These are phyloP conservation scores for Chitala chitala DNA, from an alignment of 2,113 vertebrate genomes.

Conservation along the genomic window DNA sequence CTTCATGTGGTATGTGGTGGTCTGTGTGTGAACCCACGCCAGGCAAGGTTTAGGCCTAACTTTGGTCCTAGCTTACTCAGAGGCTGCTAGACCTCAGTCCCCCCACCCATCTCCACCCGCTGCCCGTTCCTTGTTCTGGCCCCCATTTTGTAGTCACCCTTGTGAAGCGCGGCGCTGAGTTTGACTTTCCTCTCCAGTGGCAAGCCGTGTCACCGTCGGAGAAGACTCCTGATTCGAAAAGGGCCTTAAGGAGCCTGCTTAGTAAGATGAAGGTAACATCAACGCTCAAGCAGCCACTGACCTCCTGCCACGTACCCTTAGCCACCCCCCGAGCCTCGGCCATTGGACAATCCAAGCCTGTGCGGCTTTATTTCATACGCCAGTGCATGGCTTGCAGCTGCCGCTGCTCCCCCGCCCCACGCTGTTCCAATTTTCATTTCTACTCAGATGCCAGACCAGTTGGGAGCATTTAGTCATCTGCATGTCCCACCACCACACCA, in stretches of 20 bases:
- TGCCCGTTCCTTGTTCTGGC: too few species aligned
- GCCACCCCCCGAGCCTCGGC: background rate
- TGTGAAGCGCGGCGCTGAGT: slow-evolving; percentile 32
- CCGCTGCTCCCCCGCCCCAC: background rate
- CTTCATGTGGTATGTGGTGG: too few species aligned
- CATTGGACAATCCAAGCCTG: too few species aligned
- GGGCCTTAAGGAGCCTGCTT: slow-evolving; percentile 74
- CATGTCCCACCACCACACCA: background rate
- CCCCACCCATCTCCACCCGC: background rate
- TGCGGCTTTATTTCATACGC: background rate
- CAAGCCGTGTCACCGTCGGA: slow-evolving; percentile 71
- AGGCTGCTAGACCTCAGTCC: background rate
- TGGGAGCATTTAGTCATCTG: background rate
- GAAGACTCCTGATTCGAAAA: slow-evolving; percentile 77
- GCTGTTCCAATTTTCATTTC: background rate
- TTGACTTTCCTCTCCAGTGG: slow-evolving; percentile 71
- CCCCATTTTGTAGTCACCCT: background rate
- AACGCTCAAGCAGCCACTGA: slow-evolving; percentile 23
- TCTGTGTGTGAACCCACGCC: too few species aligned
- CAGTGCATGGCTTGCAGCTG: background rate
- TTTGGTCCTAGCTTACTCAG: too few species aligned
- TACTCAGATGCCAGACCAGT: too few species aligned
- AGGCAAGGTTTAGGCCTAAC: too few species aligned
- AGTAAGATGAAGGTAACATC: slow-evolving; percentile 77
- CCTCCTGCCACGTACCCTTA: too few species aligned